Evolutionary conservation across 2,888 invertebrate genomes (phyloP), one percentile per base, ranked within the genome.

Genomic region (Loripinus fragilis): DNA sequence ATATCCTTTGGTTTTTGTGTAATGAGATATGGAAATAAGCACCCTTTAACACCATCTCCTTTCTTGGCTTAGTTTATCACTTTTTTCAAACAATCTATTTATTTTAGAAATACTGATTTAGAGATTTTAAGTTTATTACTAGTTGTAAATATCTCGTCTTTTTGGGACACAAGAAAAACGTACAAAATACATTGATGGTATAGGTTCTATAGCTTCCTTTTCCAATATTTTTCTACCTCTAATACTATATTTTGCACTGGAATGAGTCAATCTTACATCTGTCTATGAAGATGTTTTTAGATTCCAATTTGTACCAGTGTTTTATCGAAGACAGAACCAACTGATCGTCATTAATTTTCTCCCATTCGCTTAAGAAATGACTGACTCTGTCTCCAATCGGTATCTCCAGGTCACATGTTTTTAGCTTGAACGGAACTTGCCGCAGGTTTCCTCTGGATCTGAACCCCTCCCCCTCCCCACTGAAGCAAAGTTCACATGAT

Each of bases 151-250:
- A 65, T n/a, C 72, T 73, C 20, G 45, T 45, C 45, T 5, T 45
- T 45, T 45, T 45, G 8, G 45, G 45, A 15, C 8, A 8, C 17
- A 77, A 66, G 42, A 78, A 78, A 30, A 78, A 42, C 35, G 76
- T 50, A 69, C 75, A 75, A 75, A 68, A 79, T 75, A 79, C 77
- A 72, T 50, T 65, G 50, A 35, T 52, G 69, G 64, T 20, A 75
- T 70, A 64, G 45, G 45, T 45, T 45, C 45, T 45, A 20, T 45
- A 15, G 45, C 45, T 17, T 20, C n/a, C 20, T 45, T 45, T 45
- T 45, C 15, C 45, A 45, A 45, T 45, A 45, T 20, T 45, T 45
- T 45, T 45, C n/a, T 45, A 45, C 45, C 45, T 5, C 45, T 48
- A 48, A 7, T 2, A 41, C 38, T 50, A 28, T 75, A 10, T 60